Evolutionary conservation across 2,113 vertebrate species (phyloP), one percentile per base, ranked within the genome.

Genomic region (Sorex araneus): DNA sequence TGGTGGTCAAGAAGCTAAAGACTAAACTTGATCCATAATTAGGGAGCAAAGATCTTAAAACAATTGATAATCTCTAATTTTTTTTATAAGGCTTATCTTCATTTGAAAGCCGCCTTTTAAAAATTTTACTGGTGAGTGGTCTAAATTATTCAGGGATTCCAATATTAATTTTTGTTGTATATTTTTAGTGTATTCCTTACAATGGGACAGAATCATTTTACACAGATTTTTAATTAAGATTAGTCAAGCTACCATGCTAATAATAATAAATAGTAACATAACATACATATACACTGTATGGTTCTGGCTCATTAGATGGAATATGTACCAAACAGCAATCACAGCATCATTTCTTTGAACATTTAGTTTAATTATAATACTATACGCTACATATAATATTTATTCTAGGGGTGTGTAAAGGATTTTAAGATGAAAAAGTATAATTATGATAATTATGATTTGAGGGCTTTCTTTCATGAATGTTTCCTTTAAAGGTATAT

Each of bases 11-110:
- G 93, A 69, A 95, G 76, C 36, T 97, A 92, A 96, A 96, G 69
- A 87, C 32, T 94, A 77, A 97, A 94, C 89, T 94, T 94, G 85
- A 96, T 97, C 94, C 50, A 80, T 95, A 97, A 97, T 97, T 97
- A 96, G 97, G 90, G 47, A 97, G 63, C 74, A 93, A 96, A 97
- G 92, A 84, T 45, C 66, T 86, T 74, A 8, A 23, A 60, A 80
- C 25, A 78, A 76, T 96, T 18, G 45, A 45, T 93, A 13, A 50
- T 92, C 66, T 96, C 92, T 95, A 93, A 95, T 90, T 94, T 95
- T 89, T 92, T 97, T 94, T 73, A 36, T 43, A 96, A 95, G 81
- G 45, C 74, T 94, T 71, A 93, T 94, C 93, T 97, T 93, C 45
- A 83, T 94, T 96, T 97, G 84, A 97, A 97, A 98, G 16, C 67